These are phyloP conservation scores for Ylistrum balloti DNA, from an alignment of 1,140 invertebrate species.

Conservation along the genomic window DNA sequence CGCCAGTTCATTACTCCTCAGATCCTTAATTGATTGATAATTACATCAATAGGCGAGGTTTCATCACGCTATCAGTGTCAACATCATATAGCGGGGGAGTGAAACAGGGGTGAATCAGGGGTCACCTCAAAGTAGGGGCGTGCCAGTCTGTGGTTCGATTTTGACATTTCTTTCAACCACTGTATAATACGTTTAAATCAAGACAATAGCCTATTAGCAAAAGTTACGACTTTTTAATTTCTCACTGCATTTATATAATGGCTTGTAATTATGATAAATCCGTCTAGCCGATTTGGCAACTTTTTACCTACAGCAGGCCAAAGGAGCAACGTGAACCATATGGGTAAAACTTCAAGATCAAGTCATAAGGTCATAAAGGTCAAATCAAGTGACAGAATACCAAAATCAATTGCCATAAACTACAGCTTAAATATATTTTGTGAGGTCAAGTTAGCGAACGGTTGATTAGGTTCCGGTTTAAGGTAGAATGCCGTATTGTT, in stretches of 20 bases:
- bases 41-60: background rate
- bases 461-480: background rate
- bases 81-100: background rate
- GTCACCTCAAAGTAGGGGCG: background rate
- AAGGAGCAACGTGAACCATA: background rate
- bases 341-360: background rate
- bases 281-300: constrained; percentile 24
- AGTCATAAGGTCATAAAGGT: background rate
- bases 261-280: constrained; percentile 14
- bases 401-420: background rate
- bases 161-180: constrained; percentile 17
- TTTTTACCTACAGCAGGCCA: background rate
- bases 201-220: background rate
- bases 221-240: constrained; percentile 30
- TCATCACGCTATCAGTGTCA: background rate
- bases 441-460: background rate
- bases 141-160: background rate
- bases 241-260: constrained; percentile 8
- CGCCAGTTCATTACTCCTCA: background rate
- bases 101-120: background rate
- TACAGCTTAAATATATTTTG: constrained; percentile 20
- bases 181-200: background rate
- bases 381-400: background rate
- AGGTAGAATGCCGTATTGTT: background rate
- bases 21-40: background rate